These are phyloP conservation scores for Orthosia incerta DNA, from an alignment of 2,888 invertebrate genomes.

Conservation along the genomic window DNA sequence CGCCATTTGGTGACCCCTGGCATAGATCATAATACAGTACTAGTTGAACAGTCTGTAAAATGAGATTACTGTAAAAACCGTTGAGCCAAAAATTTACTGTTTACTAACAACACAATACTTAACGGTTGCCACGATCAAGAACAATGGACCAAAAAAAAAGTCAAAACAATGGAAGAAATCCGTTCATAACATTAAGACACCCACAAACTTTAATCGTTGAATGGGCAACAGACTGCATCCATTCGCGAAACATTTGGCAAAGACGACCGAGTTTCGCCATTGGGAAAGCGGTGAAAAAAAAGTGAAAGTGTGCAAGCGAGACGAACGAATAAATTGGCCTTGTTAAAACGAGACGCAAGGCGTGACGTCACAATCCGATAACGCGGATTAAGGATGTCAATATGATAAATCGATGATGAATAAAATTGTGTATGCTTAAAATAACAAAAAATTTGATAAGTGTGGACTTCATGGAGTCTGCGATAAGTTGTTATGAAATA, in stretches of 20 bases:
- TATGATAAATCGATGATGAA: slow-evolving; percentile 46
- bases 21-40: slow-evolving; percentile 12
- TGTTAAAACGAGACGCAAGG: slow-evolving; percentile 71
- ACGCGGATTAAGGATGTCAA: slow-evolving; percentile 64
- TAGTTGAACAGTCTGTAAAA: slow-evolving; percentile 15
- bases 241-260: slow-evolving; percentile 85
- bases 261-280: slow-evolving; percentile 84
- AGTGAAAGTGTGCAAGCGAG: slow-evolving; percentile 85
- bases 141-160: slow-evolving; percentile 66
- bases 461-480: slow-evolving; percentile 23
- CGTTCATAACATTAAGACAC: slow-evolving; percentile 62
- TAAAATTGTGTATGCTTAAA: slow-evolving; percentile 33
- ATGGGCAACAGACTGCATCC: slow-evolving; percentile 62
- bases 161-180: slow-evolving; percentile 72
- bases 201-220: slow-evolving; percentile 63
- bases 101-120: slow-evolving; percentile 52
- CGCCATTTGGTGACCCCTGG: too few species aligned
- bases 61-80: slow-evolving; percentile 34
- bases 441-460: slow-evolving; percentile 32
- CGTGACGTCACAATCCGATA: slow-evolving; percentile 72
- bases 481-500: slow-evolving; percentile 53
- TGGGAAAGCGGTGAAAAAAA: slow-evolving; percentile 88
- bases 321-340: slow-evolving; percentile 63
- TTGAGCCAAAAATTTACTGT: slow-evolving; percentile 50
- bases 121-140: slow-evolving; percentile 55